These are phyloP conservation scores for Aphodius granarius DNA, from an alignment of 2,888 invertebrate genomes.

Conservation along the genomic window DNA sequence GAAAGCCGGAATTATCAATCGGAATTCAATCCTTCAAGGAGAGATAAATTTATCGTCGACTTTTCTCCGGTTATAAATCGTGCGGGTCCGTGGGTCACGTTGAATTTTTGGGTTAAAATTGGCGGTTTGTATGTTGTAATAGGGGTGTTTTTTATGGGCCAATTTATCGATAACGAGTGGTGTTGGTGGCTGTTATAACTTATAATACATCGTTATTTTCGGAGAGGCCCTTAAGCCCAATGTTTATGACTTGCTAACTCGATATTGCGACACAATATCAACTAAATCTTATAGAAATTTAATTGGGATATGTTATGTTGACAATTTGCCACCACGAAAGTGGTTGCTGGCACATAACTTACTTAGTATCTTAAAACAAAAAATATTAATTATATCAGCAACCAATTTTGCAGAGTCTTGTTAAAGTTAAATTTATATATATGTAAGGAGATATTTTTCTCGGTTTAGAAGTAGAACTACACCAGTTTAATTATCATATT, in stretches of 20 bases:
- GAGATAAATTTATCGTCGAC: not conserved
- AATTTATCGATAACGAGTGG: not conserved
- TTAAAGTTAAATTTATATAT: too few species aligned
- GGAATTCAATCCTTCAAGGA: not conserved
- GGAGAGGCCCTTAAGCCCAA: not conserved
- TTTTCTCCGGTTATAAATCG: not conserved
- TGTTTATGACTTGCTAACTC: not conserved
- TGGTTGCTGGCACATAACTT: too few species aligned
- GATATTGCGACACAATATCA: too few species aligned
- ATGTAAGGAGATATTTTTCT: not conserved
- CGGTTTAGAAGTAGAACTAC: not conserved
- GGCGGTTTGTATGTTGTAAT: not conserved
- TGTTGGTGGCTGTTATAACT: not conserved
- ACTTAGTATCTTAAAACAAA: too few species aligned
- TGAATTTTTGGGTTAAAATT: not conserved
- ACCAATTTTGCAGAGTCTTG: too few species aligned
- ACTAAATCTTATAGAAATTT: too few species aligned
- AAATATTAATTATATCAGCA: too few species aligned
- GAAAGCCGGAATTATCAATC: not conserved
- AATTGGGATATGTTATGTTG: too few species aligned
- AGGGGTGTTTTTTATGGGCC: not conserved
- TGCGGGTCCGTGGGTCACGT: not conserved
- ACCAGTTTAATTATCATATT: not conserved
- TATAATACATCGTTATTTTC: not conserved
- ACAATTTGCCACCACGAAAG: too few species aligned